phyloP scores from a whole-genome alignment of 2,888 invertebrate genomes.

The Allygus modestus region DNA sequence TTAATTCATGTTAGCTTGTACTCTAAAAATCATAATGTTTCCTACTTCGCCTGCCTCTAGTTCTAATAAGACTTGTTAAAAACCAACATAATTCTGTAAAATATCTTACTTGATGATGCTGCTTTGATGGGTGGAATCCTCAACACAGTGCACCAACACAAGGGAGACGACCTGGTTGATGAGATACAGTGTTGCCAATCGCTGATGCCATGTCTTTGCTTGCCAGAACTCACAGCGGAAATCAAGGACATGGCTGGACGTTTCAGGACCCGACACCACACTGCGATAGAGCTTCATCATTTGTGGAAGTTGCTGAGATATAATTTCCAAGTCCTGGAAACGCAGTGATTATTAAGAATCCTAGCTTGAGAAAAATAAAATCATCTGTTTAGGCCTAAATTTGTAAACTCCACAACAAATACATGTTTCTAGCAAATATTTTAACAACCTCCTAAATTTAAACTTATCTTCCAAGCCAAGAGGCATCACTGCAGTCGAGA shows the following conservation, averaged over 20 bases:
- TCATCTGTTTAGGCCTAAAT: neutral
- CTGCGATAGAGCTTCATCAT: slow-evolving; percentile 64
- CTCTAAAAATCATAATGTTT: no score
- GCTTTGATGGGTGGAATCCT: slow-evolving; percentile 61
- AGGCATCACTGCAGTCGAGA: slow-evolving; percentile 82
- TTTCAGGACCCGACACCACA: slow-evolving; percentile 60
- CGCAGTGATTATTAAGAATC: neutral
- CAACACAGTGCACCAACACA: slow-evolving; percentile 65
- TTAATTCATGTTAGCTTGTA: no score
- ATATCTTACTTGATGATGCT: slow-evolving; percentile 67
- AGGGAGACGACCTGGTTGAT: slow-evolving; percentile 67
- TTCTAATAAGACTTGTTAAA: no score
- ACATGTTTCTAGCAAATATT: slow-evolving; percentile 71
- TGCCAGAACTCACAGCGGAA: slow-evolving; percentile 67
- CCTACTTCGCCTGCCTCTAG: no score
- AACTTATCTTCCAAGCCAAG: slow-evolving; percentile 75
- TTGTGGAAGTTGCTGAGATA: slow-evolving; percentile 63
- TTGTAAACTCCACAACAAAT: neutral
- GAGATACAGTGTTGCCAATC: slow-evolving; percentile 67
- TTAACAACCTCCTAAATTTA: slow-evolving; percentile 80
- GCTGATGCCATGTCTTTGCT: slow-evolving; percentile 65
- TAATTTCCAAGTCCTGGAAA: slow-evolving; percentile 63
- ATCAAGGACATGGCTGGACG: slow-evolving; percentile 61
- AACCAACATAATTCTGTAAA: no score
- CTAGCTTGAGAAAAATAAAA: neutral